Base-by-base conservation (phyloP, 2,797 vertebrate genomes). In the Pteropus rufus region DNA sequence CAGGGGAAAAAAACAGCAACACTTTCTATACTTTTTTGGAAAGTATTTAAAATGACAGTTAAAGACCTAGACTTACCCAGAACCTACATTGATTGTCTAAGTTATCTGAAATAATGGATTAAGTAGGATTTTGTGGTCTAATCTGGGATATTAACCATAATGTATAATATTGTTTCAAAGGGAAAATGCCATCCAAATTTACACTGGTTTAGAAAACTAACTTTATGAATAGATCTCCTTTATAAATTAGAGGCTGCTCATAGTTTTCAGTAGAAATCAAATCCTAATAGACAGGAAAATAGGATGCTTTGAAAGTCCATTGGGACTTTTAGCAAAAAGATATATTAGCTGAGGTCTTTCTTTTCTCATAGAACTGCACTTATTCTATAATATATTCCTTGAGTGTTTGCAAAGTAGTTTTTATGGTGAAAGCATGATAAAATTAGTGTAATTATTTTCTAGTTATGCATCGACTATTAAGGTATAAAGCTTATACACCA, bases 101-200 rank as follows among this genome's bases (percentile, higher is more conserved):
- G 49, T 65, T 69, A 69, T 87, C 39, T 65, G 36, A 89, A 97
- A 94, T 83, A 72, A 89, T 91, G 11, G 31, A 44, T 90, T 79
- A 94, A 76, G 77, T 81, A 56, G 44, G 31, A 73, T 79, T 93
- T 80, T 89, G 16, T 92, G 64, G 15, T 34, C 56, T 49, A 56
- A 46, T 29, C 26, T 85, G 21, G 52, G 29, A 7, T 49, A 49
- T 31, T 80, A 90, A 70, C 24, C 54, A 94, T 24, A 85, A 10
- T 70, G 5, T 36, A n/a, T 72, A 91, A 69, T 79, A 29, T 73
- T 94, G 18, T 84, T 95, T 93, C 64, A 73, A 76, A 75, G 10
- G 29, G 11, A 97, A 83, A 96, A 90, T 76, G 36, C 11, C 73
- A 92, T 54, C 23, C 10, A 64, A 67, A 7, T 62, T 94, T 21